These are phyloP conservation scores for Schlechtendalia chinensis DNA, from an alignment of 1,140 invertebrate genomes.

Conservation along the genomic window DNA sequence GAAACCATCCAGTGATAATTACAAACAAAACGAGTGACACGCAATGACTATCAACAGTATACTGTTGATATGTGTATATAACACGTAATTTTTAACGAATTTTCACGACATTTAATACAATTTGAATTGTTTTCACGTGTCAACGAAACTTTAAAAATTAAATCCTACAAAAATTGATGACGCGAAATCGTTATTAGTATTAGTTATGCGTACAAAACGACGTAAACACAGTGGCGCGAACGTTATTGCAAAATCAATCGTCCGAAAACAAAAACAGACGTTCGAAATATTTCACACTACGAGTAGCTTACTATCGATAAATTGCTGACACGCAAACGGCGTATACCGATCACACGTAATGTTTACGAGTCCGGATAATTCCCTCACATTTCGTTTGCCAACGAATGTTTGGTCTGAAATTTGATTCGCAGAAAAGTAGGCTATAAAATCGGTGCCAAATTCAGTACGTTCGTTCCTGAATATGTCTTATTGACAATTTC, in stretches of 20 bases:
- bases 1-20: neutral
- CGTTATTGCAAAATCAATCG: no score
- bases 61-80: neutral
- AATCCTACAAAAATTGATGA: neutral
- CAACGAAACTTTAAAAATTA: neutral
- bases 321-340: no score
- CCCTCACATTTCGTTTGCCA: neutral
- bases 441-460: constrained; percentile 11
- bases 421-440: neutral
- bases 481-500: no score
- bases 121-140: neutral
- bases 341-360: no score
- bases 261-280: no score
- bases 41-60: constrained; percentile 12
- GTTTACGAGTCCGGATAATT: neutral
- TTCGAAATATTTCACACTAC: neutral
- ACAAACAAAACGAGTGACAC: neutral
- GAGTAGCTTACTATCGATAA: neutral
- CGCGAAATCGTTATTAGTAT: neutral
- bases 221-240: no score
- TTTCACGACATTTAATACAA: neutral
- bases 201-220: neutral
- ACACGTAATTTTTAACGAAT: no score
- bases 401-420: neutral
- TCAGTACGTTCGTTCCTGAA: no score